These are phyloP conservation scores for Encarsia formosa DNA, from an alignment of 2,888 invertebrate species.

Conservation along the genomic window DNA sequence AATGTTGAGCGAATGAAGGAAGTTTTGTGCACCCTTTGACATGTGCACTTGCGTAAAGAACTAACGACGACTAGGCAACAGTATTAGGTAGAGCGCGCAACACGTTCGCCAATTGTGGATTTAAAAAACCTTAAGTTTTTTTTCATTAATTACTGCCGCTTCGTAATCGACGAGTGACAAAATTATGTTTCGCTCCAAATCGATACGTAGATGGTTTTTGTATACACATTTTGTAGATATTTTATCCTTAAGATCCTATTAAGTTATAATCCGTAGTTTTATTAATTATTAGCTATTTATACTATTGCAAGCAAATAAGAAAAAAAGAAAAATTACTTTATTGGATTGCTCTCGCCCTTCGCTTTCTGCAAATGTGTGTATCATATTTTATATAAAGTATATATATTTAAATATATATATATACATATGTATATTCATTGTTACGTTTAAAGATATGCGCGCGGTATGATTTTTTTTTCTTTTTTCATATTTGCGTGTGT, in stretches of 20 bases:
- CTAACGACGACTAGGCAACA: slow-evolving; percentile 40
- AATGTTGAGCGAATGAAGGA: slow-evolving; percentile 11
- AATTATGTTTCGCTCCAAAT: slow-evolving; percentile 28
- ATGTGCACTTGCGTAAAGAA: slow-evolving; percentile 25
- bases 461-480: too few species aligned
- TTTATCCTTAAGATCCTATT: slow-evolving; percentile 38
- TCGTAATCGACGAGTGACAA: slow-evolving; percentile 20
- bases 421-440: background rate
- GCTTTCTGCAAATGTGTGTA: slow-evolving; percentile 6
- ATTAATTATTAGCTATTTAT: slow-evolving; percentile 41
- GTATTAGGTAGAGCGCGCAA: slow-evolving; percentile 46
- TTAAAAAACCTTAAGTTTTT: slow-evolving; percentile 24
- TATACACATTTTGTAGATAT: slow-evolving; percentile 45
- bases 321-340: slow-evolving; percentile 18
- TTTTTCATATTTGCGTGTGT: slow-evolving; percentile 16
- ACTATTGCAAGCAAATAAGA: slow-evolving; percentile 29
- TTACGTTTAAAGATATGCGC: background rate
- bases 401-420: background rate
- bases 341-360: slow-evolving; percentile 10
- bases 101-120: slow-evolving; percentile 38
- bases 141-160: slow-evolving; percentile 33
- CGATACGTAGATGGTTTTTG: slow-evolving; percentile 29
- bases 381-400: background rate
- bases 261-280: slow-evolving; percentile 37
- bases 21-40: slow-evolving; percentile 14